Conservation (phyloP, 2,113 vertebrate species). For the Rhinoptilus africanus region DNA sequence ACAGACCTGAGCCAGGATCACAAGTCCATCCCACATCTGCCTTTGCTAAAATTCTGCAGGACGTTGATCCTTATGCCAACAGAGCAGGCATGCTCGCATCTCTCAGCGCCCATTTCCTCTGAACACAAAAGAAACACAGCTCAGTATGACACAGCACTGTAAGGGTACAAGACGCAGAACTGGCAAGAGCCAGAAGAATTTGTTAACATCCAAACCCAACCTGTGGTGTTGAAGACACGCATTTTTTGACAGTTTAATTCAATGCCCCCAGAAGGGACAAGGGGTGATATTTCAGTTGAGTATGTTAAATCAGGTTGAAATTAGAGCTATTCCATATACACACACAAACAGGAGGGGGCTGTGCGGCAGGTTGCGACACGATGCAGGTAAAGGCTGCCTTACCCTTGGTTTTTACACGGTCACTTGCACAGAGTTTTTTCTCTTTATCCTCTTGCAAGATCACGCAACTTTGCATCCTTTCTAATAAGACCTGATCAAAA, state of each 20-base stretch:
- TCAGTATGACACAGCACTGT: neutral
- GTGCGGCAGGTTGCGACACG: fast-evolving
- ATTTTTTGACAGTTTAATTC: neutral
- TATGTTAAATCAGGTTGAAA: neutral
- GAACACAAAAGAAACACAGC: neutral
- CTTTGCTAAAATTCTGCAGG: neutral
- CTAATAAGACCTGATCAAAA: neutral
- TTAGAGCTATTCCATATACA: neutral
- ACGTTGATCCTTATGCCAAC: neutral
- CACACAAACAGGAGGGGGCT: fast-evolving
- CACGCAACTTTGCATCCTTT: neutral
- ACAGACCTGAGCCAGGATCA: neutral
- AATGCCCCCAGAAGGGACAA: neutral
- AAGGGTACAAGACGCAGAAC: neutral
- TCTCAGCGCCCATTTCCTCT: neutral
- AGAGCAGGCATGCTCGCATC: neutral
- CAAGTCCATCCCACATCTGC: neutral
- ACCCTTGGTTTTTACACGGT: fast-evolving
- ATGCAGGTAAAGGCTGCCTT: neutral
- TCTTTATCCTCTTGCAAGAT: neutral
- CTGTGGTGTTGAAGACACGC: neutral
- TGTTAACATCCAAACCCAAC: neutral
- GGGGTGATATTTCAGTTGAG: neutral
- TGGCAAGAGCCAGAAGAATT: neutral
- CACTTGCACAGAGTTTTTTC: neutral